A percentile compares a stretch with the other conserved stretches of the same genome.
Evolutionary conservation across 1,140 invertebrate species (phyloP).

Genomic region (Drosophila pallidifrons): DNA sequence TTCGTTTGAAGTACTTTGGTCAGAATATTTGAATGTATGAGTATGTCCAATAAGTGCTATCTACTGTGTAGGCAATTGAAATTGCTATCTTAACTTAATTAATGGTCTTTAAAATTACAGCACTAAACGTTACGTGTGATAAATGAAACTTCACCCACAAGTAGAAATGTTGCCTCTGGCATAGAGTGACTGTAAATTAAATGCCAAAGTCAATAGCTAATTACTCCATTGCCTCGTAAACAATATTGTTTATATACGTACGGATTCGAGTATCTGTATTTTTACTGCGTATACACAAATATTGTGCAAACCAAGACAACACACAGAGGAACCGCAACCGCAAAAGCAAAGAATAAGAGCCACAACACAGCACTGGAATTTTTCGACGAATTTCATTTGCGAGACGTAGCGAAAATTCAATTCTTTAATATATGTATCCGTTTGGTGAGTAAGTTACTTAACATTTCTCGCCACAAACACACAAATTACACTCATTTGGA

Average conservation of each 20-base stretch:
- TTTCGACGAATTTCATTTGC: slow-evolving; percentile 16
- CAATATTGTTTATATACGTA: slow-evolving; percentile 39
- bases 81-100: background rate
- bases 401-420: slow-evolving; percentile 13
- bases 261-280: slow-evolving; percentile 5
- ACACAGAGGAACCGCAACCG: background rate
- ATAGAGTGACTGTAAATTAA: slow-evolving; percentile 38
- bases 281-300: slow-evolving; percentile 22
- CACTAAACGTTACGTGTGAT: slow-evolving; percentile 13
- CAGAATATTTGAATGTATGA: too few relatives aligned
- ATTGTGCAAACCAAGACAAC: slow-evolving; percentile 18
- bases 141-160: slow-evolving; percentile 16
- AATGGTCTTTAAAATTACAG: background rate
- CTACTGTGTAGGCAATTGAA: background rate
- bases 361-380: background rate
- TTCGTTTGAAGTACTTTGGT: too few relatives aligned
- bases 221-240: slow-evolving; percentile 36
- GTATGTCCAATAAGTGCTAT: slow-evolving; percentile 1
- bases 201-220: slow-evolving; percentile 47
- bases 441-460: slow-evolving; percentile 20
- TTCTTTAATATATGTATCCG: slow-evolving; percentile 8
- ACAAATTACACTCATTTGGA: background rate
- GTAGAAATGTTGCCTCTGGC: background rate
- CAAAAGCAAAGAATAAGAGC: too few relatives aligned
- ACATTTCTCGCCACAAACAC: background rate